These are phyloP conservation scores for Zaprionus ornatus DNA, from an alignment of 1,140 invertebrate species.

Conservation along the genomic window DNA sequence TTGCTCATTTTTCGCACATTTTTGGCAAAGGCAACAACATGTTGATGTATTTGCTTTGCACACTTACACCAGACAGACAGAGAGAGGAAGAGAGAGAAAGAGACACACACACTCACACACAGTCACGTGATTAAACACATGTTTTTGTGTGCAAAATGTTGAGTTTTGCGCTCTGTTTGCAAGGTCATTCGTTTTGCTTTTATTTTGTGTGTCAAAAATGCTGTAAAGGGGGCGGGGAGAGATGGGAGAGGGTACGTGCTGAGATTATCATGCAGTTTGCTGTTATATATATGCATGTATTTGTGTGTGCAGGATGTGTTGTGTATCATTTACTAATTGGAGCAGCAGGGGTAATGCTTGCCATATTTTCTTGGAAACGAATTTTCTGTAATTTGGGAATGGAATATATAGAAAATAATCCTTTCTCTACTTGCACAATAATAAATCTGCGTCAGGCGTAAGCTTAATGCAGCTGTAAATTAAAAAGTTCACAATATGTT, in stretches of 20 bases:
- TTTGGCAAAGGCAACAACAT: conserved; percentile 57
- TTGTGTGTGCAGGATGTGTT: not conserved
- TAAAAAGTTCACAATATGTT: not conserved
- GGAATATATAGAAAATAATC: not conserved
- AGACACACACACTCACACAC: not conserved
- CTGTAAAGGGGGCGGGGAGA: not conserved
- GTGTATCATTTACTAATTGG: not conserved
- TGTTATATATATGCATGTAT: not conserved
- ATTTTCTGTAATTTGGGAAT: not conserved
- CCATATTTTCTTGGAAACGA: not conserved
- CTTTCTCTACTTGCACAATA: not conserved
- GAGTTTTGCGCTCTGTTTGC: conserved; percentile 54
- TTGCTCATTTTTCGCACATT: conserved; percentile 25
- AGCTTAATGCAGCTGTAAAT: not conserved
- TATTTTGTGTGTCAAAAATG: conserved; percentile 76
- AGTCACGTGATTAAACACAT: conserved; percentile 47
- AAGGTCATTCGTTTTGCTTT: conserved; percentile 80
- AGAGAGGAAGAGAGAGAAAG: conserved; percentile 6
- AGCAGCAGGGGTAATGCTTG: not conserved
- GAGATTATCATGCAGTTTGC: not conserved
- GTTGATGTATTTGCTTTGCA: conserved; percentile 55
- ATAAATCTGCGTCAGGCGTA: not conserved
- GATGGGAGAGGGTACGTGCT: not conserved
- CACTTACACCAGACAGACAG: no score
- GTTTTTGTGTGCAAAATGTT: conserved; percentile 56